phyloP scores from a whole-genome alignment of 1,140 invertebrate genomes.

The Euura lappo region DNA sequence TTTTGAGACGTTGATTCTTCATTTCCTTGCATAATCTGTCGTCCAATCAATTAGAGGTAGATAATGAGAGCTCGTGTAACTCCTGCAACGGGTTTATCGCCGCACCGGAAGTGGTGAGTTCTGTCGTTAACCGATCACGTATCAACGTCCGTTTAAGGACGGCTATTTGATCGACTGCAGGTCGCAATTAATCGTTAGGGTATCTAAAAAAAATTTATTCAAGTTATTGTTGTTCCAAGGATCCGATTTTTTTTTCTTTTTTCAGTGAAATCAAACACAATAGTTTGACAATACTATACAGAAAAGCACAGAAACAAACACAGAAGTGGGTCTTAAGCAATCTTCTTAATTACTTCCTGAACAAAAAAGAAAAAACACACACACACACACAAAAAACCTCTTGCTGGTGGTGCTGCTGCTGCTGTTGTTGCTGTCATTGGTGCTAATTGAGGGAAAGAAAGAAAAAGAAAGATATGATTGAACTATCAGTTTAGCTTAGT shows the following conservation, averaged over 20 bases:
- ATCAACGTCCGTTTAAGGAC: no score
- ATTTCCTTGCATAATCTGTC: no score
- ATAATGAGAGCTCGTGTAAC: no score
- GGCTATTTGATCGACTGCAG: no score
- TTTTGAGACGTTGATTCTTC: no score
- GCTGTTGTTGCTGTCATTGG: conserved; percentile 4
- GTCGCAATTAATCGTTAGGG: no score
- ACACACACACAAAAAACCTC: neutral
- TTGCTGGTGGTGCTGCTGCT: conserved; percentile 4
- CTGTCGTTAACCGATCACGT: no score
- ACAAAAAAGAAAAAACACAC: neutral
- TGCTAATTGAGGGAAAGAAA: neutral
- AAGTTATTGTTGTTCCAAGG: no score
- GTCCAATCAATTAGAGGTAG: no score
- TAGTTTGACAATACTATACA: conserved; percentile 24
- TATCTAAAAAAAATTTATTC: no score
- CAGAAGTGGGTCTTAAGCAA: conserved; percentile 11
- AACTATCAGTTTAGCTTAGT: neutral
- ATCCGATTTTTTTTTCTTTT: neutral
- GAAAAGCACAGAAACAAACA: conserved; percentile 50
- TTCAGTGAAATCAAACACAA: neutral
- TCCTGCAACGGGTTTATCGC: no score
- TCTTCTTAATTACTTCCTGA: neutral
- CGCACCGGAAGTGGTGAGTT: no score
- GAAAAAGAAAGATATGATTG: neutral